Evolutionary conservation across 2,888 invertebrate species (phyloP).

Genomic region (Polyommatus iphigenia): DNA sequence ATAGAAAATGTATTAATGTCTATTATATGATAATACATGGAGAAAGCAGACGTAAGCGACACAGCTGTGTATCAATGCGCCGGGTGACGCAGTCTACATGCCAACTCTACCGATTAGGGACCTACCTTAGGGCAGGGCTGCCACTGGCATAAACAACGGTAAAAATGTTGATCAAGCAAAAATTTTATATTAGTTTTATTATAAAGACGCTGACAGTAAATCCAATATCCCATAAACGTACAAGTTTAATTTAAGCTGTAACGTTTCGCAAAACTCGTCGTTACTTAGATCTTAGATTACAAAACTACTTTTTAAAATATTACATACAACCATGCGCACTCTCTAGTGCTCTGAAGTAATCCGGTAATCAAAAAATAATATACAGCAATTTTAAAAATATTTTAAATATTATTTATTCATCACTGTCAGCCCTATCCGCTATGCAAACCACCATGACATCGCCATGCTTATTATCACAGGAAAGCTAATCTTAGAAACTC

Average conservation of each 20-base stretch:
- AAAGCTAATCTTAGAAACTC: conserved; percentile 53
- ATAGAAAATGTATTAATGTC: conserved; percentile 20
- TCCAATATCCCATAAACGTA: not conserved
- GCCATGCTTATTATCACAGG: conserved; percentile 56
- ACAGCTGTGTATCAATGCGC: conserved; percentile 34
- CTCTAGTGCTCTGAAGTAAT: not conserved
- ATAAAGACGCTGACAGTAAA: not conserved
- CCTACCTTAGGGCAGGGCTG: conserved; percentile 31
- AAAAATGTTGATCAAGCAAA: not conserved
- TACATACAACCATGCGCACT: not conserved
- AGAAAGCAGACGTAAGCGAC: conserved; percentile 24
- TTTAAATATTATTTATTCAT: not conserved
- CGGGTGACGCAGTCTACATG: conserved; percentile 37
- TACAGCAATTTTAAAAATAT: not conserved
- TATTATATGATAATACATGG: conserved; percentile 20
- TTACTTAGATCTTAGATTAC: too few relatives aligned
- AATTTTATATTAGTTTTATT: not conserved
- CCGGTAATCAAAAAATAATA: not conserved
- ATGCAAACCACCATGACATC: conserved; percentile 50
- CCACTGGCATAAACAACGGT: not conserved
- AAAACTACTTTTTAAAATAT: not conserved
- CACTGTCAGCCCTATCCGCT: conserved; percentile 46
- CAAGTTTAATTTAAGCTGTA: too few relatives aligned
- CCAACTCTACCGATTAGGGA: conserved; percentile 27
- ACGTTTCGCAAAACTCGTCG: too few relatives aligned